Conservation (phyloP, 2,888 invertebrate genomes). For the Lottia scabra region DNA sequence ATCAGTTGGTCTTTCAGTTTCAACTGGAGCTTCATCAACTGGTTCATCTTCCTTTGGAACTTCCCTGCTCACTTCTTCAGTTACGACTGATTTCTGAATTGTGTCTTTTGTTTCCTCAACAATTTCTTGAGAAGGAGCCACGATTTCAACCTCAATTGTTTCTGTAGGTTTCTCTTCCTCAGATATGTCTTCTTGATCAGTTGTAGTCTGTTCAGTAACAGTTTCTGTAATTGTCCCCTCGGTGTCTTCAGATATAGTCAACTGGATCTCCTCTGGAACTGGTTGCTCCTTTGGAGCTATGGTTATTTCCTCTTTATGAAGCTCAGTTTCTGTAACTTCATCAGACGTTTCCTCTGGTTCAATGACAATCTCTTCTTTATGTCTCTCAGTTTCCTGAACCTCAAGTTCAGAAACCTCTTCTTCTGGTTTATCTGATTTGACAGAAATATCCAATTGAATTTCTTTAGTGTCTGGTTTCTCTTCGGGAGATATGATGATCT, state of each 20-base stretch:
- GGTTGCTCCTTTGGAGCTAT: neutral
- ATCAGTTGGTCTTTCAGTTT: constrained; percentile 17
- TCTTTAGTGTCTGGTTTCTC: constrained; percentile 9
- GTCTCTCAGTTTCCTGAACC: neutral
- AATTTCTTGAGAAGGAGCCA: constrained; percentile 18
- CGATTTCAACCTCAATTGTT: neutral
- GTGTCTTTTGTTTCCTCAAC: constrained; percentile 11
- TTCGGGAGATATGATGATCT: constrained; percentile 21
- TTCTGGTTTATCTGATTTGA: neutral
- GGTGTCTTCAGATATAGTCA: neutral
- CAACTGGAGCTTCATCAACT: neutral
- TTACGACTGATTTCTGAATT: neutral
- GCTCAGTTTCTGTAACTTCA: neutral
- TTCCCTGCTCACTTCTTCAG: too few relatives aligned
- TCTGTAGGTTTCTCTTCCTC: neutral
- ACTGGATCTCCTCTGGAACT: neutral
- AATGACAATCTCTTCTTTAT: neutral
- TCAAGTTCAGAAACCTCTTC: neutral
- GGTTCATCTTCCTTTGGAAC: neutral
- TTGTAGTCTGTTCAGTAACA: neutral
- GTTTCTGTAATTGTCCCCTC: neutral
- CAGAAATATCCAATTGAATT: neutral
- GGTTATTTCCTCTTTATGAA: neutral
- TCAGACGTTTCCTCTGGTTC: constrained; percentile 16
- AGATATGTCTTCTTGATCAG: neutral